Conservation (phyloP, 1,140 invertebrate genomes). For the Neotoxoptera formosana region DNA sequence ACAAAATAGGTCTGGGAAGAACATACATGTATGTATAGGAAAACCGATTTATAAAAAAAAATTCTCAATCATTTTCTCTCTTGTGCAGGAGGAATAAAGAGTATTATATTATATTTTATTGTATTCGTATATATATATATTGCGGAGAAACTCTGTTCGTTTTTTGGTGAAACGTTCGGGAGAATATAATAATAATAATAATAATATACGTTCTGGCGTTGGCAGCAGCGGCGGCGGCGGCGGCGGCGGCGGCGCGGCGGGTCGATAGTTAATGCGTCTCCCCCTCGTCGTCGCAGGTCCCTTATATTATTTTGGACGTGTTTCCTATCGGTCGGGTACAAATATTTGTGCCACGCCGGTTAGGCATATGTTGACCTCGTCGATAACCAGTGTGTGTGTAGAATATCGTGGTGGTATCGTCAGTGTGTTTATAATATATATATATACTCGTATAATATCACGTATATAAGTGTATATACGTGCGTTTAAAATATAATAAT, state of each 20-base stretch:
- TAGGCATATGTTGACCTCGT: constrained; percentile 42
- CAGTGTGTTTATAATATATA: background rate
- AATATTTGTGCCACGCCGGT: constrained; percentile 38
- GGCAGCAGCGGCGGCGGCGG: background rate
- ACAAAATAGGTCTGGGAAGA: background rate
- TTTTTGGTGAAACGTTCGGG: constrained; percentile 9
- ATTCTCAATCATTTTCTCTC: background rate
- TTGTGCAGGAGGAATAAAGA: background rate
- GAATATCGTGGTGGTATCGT: background rate
- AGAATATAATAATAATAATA: background rate
- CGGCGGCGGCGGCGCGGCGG: background rate
- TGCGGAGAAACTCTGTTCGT: background rate
- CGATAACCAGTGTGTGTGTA: constrained; percentile 21
- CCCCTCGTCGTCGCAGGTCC: constrained; percentile 37
- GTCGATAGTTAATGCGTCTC: constrained; percentile 45
- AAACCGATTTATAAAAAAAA: background rate
- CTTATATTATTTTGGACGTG: constrained; percentile 38
- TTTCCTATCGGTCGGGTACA: constrained; percentile 42
- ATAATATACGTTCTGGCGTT: constrained; percentile 32
- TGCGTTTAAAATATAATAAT: background rate
- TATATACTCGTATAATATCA: background rate
- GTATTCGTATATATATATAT: background rate
- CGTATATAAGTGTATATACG: background rate
- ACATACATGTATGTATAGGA: background rate
- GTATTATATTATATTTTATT: background rate